Conservation (phyloP, 2,888 invertebrate species). For the Anthrax anthrax region DNA sequence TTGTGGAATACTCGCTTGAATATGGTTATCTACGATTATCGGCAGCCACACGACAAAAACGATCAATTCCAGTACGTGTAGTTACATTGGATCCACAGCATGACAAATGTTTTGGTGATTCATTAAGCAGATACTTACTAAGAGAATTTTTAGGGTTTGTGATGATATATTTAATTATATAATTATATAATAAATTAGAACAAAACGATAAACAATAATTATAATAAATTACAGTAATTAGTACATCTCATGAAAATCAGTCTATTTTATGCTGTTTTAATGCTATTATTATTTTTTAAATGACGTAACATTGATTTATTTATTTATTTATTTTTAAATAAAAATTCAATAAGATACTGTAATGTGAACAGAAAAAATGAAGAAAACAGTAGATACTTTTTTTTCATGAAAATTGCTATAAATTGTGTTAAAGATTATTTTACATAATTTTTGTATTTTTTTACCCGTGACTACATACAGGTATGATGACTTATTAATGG, state of each 20-base stretch:
- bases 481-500: slow-evolving; percentile 94
- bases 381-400: background rate
- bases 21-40: slow-evolving; percentile 90
- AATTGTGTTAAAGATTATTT: background rate
- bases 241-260: no score
- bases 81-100: slow-evolving; percentile 74
- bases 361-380: no score
- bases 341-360: no score
- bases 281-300: no score
- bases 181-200: no score
- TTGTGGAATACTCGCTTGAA: slow-evolving; percentile 94
- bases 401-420: background rate
- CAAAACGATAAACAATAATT: no score
- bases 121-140: slow-evolving; percentile 76
- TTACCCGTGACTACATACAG: slow-evolving; percentile 15
- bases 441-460: background rate
- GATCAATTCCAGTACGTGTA: slow-evolving; percentile 84
- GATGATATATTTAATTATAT: background rate
- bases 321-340: no score
- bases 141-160: slow-evolving; percentile 71
- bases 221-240: no score
- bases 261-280: no score
- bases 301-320: no score
- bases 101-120: slow-evolving; percentile 88
- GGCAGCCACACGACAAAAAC: slow-evolving; percentile 65